Conservation (phyloP, 53 echinoderm and acorn worm genomes). For the Apostichopus leukothele region DNA sequence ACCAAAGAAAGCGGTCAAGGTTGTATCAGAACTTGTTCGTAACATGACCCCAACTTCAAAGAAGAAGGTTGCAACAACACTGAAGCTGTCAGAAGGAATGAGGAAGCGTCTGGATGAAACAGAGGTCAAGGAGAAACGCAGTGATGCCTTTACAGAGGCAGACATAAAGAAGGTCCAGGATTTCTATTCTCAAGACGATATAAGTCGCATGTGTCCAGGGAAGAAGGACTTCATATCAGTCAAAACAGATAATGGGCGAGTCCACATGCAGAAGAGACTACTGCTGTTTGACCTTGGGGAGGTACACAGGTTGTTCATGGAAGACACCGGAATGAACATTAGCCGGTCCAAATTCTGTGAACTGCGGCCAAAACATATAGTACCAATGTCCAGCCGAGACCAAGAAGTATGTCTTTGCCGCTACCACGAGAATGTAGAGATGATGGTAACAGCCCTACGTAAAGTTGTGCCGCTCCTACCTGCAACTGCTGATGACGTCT, state of each 20-base stretch:
- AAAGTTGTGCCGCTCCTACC: constrained; percentile 26
- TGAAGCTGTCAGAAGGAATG: constrained; percentile 12
- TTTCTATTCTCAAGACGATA: constrained; percentile 43
- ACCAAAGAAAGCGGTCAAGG: constrained; percentile 26
- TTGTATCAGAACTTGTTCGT: constrained; percentile 1
- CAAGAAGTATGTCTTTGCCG: constrained; percentile 18
- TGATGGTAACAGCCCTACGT: constrained; percentile 1
- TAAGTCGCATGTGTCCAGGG: constrained; percentile 48
- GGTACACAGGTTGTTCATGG: constrained; percentile 31
- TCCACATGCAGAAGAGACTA: constrained; percentile 49
- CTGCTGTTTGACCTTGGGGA: constrained; percentile 53
- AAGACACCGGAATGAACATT: constrained; percentile 39
- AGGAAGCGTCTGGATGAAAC: not conserved
- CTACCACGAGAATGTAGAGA: constrained; percentile 18
- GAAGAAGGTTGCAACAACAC: not conserved
- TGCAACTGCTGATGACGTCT: constrained; percentile 15
- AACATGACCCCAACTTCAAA: constrained; percentile 12
- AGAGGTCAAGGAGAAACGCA: not conserved
- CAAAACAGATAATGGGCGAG: constrained; percentile 1
- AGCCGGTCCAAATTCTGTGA: constrained; percentile 57
- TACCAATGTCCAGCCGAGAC: constrained; percentile 45
- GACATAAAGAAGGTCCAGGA: constrained; percentile 37
- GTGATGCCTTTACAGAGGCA: constrained; percentile 9
- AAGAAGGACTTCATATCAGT: constrained; percentile 50
- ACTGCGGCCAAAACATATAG: constrained; percentile 52